Percentiles rank a stretch among this genome's conserved stretches.
Conservation (phyloP, 1,140 invertebrate genomes). For the honey bee (Apis mellifera) region DNA sequence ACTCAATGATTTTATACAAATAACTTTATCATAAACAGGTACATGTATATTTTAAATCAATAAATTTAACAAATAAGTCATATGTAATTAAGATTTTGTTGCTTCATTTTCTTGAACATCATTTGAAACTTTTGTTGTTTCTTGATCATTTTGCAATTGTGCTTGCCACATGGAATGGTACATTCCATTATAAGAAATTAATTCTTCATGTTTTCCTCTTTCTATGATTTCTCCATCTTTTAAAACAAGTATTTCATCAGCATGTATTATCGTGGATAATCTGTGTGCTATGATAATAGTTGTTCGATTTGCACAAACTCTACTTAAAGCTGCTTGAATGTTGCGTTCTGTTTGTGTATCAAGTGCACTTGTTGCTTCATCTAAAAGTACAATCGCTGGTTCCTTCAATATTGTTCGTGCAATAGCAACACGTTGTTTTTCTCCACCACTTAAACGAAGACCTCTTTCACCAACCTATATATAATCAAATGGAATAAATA, state of each 20-base stretch:
- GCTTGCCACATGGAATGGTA: conserved; percentile 96
- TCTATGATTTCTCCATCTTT: conserved; percentile 96
- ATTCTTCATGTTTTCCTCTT: conserved; percentile 91
- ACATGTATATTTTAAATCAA: background rate
- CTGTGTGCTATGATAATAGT: conserved; percentile 96
- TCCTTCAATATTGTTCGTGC: conserved; percentile 94
- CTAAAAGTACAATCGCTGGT: conserved; percentile 92
- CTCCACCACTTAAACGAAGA: conserved; percentile 91
- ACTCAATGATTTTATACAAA: background rate
- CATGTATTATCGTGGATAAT: conserved; percentile 95
- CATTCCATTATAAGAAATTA: conserved; percentile 86
- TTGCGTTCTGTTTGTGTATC: conserved; percentile 93
- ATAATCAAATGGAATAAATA: conserved; percentile 21
- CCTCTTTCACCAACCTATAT: conserved; percentile 89
- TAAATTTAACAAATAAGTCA: background rate
- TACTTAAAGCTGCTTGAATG: conserved; percentile 89
- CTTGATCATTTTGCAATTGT: conserved; percentile 86
- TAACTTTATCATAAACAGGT: background rate
- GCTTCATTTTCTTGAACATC: conserved; percentile 31
- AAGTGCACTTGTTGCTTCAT: conserved; percentile 94
- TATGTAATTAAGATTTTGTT: conserved; percentile 17
- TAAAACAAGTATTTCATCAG: conserved; percentile 95
- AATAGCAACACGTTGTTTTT: conserved; percentile 97
- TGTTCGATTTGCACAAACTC: conserved; percentile 92
- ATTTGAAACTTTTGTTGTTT: conserved; percentile 42